These are phyloP conservation scores for Euwallacea similis DNA, from an alignment of 1,140 invertebrate species.

Conservation along the genomic window DNA sequence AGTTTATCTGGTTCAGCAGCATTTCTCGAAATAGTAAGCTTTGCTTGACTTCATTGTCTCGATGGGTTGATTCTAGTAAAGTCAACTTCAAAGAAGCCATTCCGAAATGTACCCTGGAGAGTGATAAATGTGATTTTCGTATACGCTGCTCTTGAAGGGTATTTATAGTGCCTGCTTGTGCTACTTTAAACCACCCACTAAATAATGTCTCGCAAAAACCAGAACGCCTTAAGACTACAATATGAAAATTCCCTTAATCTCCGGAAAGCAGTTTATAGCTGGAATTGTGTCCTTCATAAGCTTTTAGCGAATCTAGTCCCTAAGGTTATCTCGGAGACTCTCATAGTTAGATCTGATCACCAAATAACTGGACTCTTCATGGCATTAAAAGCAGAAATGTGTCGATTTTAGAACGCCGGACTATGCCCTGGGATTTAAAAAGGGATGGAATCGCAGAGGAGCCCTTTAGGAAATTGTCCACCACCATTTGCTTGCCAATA, in stretches of 20 bases:
- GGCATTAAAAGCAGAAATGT: slow-evolving; percentile 13
- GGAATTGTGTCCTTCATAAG: neutral
- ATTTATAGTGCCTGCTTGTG: slow-evolving; percentile 8
- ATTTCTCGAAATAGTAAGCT: slow-evolving; percentile 12
- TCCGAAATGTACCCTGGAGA: slow-evolving; percentile 18
- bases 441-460: neutral
- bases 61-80: slow-evolving; percentile 20
- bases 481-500: neutral
- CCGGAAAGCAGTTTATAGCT: neutral
- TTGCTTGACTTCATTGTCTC: slow-evolving; percentile 15
- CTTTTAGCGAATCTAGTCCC: neutral
- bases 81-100: slow-evolving; percentile 20
- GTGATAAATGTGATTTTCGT: slow-evolving; percentile 23
- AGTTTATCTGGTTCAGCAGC: slow-evolving; percentile 3
- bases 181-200: neutral
- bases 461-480: neutral
- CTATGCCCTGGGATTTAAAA: slow-evolving; percentile 1
- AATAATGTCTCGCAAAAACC: neutral
- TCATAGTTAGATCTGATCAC: neutral
- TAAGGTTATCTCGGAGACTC: neutral
- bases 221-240: neutral
- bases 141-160: slow-evolving; percentile 13
- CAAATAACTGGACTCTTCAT: slow-evolving; percentile 5
- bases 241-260: neutral
- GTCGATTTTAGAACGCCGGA: slow-evolving; percentile 9